Conservation (phyloP, 2,888 invertebrate species). For the Dicranocentrus wangi region DNA sequence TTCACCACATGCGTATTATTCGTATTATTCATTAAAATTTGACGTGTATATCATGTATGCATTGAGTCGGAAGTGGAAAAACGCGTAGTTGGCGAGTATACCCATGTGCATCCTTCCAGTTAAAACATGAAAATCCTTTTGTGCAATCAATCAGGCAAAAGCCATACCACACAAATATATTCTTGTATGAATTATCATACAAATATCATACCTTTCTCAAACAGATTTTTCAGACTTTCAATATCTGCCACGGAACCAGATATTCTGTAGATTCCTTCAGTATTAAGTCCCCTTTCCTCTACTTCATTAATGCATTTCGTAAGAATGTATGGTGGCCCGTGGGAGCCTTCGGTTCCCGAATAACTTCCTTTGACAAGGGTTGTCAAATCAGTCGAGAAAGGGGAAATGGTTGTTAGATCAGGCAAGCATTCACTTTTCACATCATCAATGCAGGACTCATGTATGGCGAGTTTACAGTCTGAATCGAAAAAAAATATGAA, state of each 20-base stretch:
- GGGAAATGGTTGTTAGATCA: slow-evolving; percentile 88
- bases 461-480: slow-evolving; percentile 61
- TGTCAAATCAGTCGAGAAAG: slow-evolving; percentile 92
- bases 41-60: too few relatives aligned
- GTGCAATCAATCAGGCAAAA: slow-evolving; percentile 13
- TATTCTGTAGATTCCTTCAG: slow-evolving; percentile 92
- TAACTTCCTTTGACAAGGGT: slow-evolving; percentile 82
- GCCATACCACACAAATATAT: not conserved
- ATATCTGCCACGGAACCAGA: slow-evolving; percentile 95
- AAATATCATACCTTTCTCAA: slow-evolving; percentile 83
- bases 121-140: slow-evolving; percentile 2
- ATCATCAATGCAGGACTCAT: slow-evolving; percentile 51
- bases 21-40: slow-evolving; percentile 14
- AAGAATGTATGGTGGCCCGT: slow-evolving; percentile 86
- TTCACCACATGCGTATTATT: not conserved
- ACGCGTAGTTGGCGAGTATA: too few relatives aligned
- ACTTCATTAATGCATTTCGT: slow-evolving; percentile 87
- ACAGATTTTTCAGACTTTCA: slow-evolving; percentile 88
- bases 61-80: too few relatives aligned
- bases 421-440: slow-evolving; percentile 82
- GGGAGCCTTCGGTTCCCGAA: slow-evolving; percentile 24
- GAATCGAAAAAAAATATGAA: not conserved
- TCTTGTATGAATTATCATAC: slow-evolving; percentile 3
- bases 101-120: slow-evolving; percentile 5
- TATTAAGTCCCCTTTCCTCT: slow-evolving; percentile 87